Evolutionary conservation across 2,113 vertebrate species (phyloP).

Genomic region (Elaphurus davidianus): DNA sequence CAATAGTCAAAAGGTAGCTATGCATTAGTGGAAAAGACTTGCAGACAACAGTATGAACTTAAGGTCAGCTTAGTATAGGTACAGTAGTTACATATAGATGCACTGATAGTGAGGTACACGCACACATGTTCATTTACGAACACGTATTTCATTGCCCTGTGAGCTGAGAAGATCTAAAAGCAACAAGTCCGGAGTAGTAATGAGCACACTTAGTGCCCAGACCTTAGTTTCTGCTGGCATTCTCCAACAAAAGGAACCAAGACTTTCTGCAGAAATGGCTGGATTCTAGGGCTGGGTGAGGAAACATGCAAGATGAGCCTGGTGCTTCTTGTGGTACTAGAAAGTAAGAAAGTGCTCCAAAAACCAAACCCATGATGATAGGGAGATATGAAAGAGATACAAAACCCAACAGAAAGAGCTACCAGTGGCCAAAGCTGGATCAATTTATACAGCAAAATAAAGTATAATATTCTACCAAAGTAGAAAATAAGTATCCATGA

Average conservation of each 20-base stretch:
- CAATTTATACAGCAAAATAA: not conserved
- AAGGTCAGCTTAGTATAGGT: not conserved
- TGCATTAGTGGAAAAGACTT: not conserved
- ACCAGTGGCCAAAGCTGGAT: not conserved
- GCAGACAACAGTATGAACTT: not conserved
- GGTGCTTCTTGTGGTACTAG: not conserved
- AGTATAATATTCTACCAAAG: not conserved
- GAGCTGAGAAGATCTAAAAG: not conserved
- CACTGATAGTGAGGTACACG: not conserved
- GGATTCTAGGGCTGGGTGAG: not conserved
- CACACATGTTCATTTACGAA: not conserved
- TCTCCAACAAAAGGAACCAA: not conserved
- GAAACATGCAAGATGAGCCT: not conserved
- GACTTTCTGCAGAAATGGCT: not conserved
- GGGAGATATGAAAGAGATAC: not conserved
- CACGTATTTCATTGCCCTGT: not conserved
- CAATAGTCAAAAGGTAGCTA: not conserved
- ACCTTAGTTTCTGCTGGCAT: not conserved
- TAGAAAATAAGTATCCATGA: not conserved
- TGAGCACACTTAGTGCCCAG: not conserved
- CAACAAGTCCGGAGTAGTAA: not conserved
- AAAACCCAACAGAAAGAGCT: not conserved
- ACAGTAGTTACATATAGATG: not conserved
- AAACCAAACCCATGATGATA: not conserved
- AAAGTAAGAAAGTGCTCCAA: not conserved